A percentile compares a stretch with the other conserved stretches of the same genome.
Conservation (phyloP, 2,888 invertebrate species). For the Hymenopus coronatus region DNA sequence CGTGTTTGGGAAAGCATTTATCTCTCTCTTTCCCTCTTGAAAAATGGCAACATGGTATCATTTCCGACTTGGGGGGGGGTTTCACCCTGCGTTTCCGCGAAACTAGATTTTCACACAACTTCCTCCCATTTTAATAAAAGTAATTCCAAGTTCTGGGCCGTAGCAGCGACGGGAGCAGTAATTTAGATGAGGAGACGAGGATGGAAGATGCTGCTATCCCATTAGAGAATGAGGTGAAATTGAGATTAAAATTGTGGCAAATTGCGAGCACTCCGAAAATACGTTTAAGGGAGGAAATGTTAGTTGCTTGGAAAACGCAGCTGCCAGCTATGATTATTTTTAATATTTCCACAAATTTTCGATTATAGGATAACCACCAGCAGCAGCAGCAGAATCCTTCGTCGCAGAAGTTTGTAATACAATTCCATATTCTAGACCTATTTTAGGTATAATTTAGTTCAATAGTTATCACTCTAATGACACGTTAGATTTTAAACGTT, state of each 20-base stretch:
- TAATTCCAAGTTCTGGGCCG: neutral
- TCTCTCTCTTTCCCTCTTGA: neutral
- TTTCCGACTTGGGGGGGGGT: neutral
- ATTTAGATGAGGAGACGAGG: neutral
- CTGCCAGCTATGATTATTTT: neutral
- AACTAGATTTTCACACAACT: constrained; percentile 2
- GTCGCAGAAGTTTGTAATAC: too few relatives aligned
- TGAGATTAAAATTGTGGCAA: constrained; percentile 18
- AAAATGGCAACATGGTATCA: neutral
- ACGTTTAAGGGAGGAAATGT: neutral
- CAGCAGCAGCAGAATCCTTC: too few relatives aligned
- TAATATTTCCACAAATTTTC: neutral
- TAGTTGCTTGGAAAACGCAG: neutral
- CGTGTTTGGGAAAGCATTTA: neutral
- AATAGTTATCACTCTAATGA: too few relatives aligned
- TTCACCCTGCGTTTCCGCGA: neutral
- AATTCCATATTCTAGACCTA: too few relatives aligned
- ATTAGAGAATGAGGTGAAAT: constrained; percentile 8
- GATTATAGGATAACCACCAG: too few relatives aligned
- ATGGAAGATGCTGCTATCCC: neutral
- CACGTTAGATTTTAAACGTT: too few relatives aligned
- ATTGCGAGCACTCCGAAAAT: neutral
- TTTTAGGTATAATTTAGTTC: too few relatives aligned
- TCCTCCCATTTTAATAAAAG: constrained; percentile 13
- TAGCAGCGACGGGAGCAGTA: neutral